Base-by-base conservation (phyloP, 2,113 vertebrate genomes). In the Oryzias melastigma region DNA sequence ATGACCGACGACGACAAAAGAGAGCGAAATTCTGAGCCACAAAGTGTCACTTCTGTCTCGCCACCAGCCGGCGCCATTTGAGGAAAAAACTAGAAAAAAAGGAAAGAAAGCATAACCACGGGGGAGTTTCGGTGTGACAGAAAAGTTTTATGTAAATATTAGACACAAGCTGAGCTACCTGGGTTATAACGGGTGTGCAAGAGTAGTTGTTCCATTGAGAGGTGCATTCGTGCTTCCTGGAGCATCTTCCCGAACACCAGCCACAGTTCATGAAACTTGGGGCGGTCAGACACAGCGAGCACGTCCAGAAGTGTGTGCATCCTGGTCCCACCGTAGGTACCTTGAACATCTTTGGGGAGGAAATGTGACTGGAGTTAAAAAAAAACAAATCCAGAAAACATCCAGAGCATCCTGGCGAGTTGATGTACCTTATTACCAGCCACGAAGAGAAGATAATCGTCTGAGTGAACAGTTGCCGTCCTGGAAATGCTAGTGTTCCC, bases 191-290 rank as follows among this genome's bases (percentile, higher is more conserved):
- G 0, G 97, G 97, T 0, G 89, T 77, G 57, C 97, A 99, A 19
- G 86, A 88, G 27, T 89, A 67, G 58, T 75, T 90, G 43, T 87
- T 90, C 96, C 95, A 96, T 42, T 17, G 56, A 7, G 73, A 54
- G 0, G 56, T 0, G 54, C 97, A 99, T 44, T 96, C 91, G 0
- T 85, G 52, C 51, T 41, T 71, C 27, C 69, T 87, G 0, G 77
- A 83, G 81, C 97, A 99, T 14, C n/a, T 7, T 8, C 85, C 76
- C 1, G 87, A 51, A 29, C 96, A 97, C 97, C 96, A 99, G 69
- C 96, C 94, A 0, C 97, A 98, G 63, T 90, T 92, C 95, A 94
- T 98, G 84, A 98, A 95, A 52, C 19, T 71, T 52, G 94, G 92
- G 0, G 95, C 92, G 0, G 15, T 78, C 68, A 98, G 85, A 81